Evolutionary conservation across 2,113 vertebrate genomes (phyloP), one percentile per base, ranked within the genome.

Genomic region (Tragulus kanchil): DNA sequence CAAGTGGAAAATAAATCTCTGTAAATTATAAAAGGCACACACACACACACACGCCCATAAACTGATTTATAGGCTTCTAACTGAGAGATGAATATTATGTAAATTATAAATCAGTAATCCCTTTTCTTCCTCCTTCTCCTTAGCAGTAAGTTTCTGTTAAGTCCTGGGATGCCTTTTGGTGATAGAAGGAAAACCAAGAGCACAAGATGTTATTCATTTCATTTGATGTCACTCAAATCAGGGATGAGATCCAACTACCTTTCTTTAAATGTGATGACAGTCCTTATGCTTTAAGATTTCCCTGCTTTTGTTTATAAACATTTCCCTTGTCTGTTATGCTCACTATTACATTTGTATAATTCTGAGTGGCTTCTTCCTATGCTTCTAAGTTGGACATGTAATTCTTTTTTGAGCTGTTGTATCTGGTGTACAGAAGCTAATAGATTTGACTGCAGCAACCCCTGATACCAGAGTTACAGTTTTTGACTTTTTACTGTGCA

Each of bases 301-400:
- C 11, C 15, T 58, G 31, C 48, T 64, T 96, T 88, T 85, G 21
- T 96, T 96, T 81, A 58, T 94, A 89, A 95, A 90, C 67, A n/a
- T n/a, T 12, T 83, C 90, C 64, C 65, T n/a, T 25, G 1, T 71
- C 67, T 23, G 71, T 65, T 8, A 0, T 14, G 90, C 13, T 65
- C 71, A 54, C 28, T 15, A 45, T 87, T 67, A 56, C 36, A 62
- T 42, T 87, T 9, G 0, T 11, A 50, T 56, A 50, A 73, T 61
- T 71, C n/a, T 54, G 90, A 87, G 62, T 73, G 45, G 25, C 91
- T 14, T 79, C 42, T 92, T 56, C n/a, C 69, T 92, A 25, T 73
- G 73, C 81, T 61, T 13, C 0, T 81, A 86, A 6, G 13, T 87
- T 52, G 83, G 42, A 31, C 56, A 1, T 50, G 25, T 67, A 11